Conservation (phyloP, 2,888 invertebrate genomes). For the Microdon myrmicae region DNA sequence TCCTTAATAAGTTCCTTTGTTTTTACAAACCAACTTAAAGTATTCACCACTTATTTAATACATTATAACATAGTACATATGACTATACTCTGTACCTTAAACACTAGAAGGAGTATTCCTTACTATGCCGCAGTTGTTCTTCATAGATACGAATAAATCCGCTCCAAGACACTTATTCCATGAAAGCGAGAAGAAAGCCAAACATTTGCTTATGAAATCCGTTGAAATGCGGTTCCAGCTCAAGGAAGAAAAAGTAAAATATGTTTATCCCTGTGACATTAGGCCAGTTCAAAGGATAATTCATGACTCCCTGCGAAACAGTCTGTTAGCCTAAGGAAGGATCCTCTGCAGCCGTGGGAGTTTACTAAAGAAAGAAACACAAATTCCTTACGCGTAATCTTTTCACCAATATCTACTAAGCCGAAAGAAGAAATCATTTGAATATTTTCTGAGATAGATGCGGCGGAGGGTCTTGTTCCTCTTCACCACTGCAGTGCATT, state of each 20-base stretch:
- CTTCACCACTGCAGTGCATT: conserved; percentile 10
- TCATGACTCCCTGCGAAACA: conserved; percentile 2
- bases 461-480: conserved; percentile 17
- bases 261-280: conserved; percentile 14
- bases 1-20: no score
- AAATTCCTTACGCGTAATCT: conserved; percentile 20
- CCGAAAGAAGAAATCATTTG: conserved; percentile 33
- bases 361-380: conserved; percentile 9
- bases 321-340: conserved; percentile 16
- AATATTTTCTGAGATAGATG: conserved; percentile 34
- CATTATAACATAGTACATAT: no score
- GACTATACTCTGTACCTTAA: no score
- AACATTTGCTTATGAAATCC: neutral
- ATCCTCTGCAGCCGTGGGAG: conserved; percentile 5
- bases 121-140: no score
- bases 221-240: neutral
- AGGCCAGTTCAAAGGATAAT: conserved; percentile 16
- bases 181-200: no score
- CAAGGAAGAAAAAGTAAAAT: conserved; percentile 2
- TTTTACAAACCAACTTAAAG: no score
- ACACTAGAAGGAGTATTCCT: no score
- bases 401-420: conserved; percentile 5
- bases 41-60: no score
- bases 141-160: no score
- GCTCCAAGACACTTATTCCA: no score